phyloP scores from a whole-genome alignment of 2,888 invertebrate genomes.

The Anorthoa munda region DNA sequence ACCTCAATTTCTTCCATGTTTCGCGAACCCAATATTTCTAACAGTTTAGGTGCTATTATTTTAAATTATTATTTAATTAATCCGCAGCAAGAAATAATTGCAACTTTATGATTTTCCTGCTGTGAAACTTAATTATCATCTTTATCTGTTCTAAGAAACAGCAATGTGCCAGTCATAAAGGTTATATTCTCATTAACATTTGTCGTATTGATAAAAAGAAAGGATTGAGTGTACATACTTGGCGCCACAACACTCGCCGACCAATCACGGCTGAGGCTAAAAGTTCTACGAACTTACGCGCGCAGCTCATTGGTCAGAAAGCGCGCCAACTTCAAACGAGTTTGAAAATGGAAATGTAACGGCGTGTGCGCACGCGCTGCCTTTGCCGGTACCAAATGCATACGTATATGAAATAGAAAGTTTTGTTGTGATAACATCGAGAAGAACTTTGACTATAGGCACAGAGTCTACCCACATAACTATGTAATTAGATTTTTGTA shows the following conservation, averaged over 20 bases:
- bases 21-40: background rate
- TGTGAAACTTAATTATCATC: slow-evolving; percentile 2
- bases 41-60: no score
- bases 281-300: slow-evolving; percentile 85
- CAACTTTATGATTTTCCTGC: background rate
- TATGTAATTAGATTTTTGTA: background rate
- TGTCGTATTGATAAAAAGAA: slow-evolving; percentile 56
- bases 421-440: slow-evolving; percentile 40
- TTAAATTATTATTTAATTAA: background rate
- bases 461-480: background rate
- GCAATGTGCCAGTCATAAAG: slow-evolving; percentile 21
- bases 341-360: slow-evolving; percentile 76
- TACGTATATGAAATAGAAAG: slow-evolving; percentile 69
- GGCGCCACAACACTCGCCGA: slow-evolving; percentile 65
- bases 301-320: slow-evolving; percentile 78
- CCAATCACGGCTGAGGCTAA: slow-evolving; percentile 84
- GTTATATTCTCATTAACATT: slow-evolving; percentile 44
- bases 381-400: slow-evolving; percentile 58
- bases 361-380: slow-evolving; percentile 72
- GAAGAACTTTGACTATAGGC: background rate
- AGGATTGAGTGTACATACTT: slow-evolving; percentile 63
- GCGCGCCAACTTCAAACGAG: slow-evolving; percentile 81
- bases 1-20: background rate
- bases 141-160: slow-evolving; percentile 23
- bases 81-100: background rate